Base-by-base conservation (phyloP, 2,113 vertebrate species). In the Elephantulus edwardii region DNA sequence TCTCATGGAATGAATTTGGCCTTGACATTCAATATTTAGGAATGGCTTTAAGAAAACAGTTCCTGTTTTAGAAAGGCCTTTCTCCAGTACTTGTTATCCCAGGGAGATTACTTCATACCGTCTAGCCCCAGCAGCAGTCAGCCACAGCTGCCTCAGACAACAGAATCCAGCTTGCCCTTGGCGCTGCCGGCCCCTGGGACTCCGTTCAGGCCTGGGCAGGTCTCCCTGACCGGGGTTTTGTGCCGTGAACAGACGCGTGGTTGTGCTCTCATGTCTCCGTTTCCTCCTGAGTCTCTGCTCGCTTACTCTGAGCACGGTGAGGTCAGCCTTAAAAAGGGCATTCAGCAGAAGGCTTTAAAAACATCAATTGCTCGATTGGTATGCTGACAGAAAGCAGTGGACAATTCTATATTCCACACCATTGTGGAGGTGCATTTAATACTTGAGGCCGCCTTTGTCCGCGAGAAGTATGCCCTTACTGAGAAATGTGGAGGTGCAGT, bases 291-390 rank as follows among this genome's bases (percentile, higher is more conserved):
- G 46, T 77, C 87, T 78, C 0, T 35, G 16, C 40, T 89, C 46
- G 66, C 64, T 82, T 38, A 56, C 70, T 86, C 76, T 62, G 54
- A 70, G 44, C 46, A 50, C 9, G 90, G 88, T 72, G 84, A 88
- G 75, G 66, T 91, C 89, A 92, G 77, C 70, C 58, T 42, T 83
- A 50, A 93, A 30, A 75, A 92, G 80, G 42, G 79, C 30, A 48
- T 85, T 76, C 70, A 66, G n/a, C 44, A 40, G 20, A 85, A 89
- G 52, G 85, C 91, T 89, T 35, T 33, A 28, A 58, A 74, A 90
- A 75, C 86, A 76, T 42, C 74, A 86, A 20, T 81, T 83, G 78
- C 85, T 87, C 84, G 74, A 87, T 92, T 87, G 93, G 91, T 95
- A 56, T 91, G 44, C 64, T 89, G 62, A 84, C 54, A 91, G 77